Evolutionary conservation across 2,797 vertebrate species (phyloP), one percentile per base, ranked within the genome.

Genomic region (Acanthurus lineatus): DNA sequence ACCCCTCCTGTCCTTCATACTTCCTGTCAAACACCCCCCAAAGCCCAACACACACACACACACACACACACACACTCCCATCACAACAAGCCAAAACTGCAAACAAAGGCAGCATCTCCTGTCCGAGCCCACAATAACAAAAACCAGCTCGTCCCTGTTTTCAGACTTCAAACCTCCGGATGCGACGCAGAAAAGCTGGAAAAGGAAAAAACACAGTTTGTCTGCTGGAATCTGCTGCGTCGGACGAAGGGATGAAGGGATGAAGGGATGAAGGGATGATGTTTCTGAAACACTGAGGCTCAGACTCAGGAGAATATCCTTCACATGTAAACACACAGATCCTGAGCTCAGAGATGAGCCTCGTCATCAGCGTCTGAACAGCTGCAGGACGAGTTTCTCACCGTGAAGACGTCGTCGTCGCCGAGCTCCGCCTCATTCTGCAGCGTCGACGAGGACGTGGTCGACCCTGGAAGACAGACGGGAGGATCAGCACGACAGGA

Each of bases 361-460:
- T 3, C 2, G 2, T 69, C 42, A 35, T 44, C 35, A 3, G 35
- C 45, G 49, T 38, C 51, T 32, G 19, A 51, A 22, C 52, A 66
- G 64, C 64, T 51, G 14, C 28, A 51, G 15, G 59, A 51, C 11
- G 47, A 66, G 22, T 35, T 22, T 95, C 97, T 97, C 89, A 99
- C 98, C 76, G 97, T 98, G 92, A 99, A 99, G 77, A 99, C 97
- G 22, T 99, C 98, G 0, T 99, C 98, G 1, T 99, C 98, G 0
- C 98, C 98, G 0, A 99, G 96, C 91, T 99, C 98, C 0, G 97
- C 96, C 91, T 99, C 98, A 0, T 99, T 99, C 89, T 98, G 97
- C 83, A 98, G 96, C 0, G 98, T 99, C 2, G 97, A 99, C 0
- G 98, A 99, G 40, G 97, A 99, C n/a, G 98, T 99, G 0, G 97